Evolutionary conservation across 1,140 invertebrate genomes (phyloP).

Genomic region (Drosophila seguyi): DNA sequence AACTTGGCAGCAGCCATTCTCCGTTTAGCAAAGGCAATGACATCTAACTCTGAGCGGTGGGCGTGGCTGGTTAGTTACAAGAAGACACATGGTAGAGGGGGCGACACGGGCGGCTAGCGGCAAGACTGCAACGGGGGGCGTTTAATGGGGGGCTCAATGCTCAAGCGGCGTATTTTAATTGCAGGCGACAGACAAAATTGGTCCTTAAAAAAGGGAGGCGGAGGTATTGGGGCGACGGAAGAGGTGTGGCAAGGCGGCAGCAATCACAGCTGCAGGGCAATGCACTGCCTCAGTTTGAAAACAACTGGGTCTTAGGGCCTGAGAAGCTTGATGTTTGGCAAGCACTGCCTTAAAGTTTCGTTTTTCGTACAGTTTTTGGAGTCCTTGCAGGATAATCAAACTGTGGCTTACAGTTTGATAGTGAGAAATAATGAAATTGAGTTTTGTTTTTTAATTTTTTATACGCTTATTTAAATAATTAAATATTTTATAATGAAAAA

Average conservation of each 20-base stretch:
- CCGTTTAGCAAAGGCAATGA: conserved; percentile 29
- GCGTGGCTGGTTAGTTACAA: conserved; percentile 52
- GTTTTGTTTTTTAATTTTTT: not conserved
- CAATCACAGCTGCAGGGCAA: conserved; percentile 19
- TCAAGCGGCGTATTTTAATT: conserved; percentile 66
- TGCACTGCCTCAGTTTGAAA: conserved; percentile 16
- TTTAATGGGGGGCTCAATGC: conserved; percentile 41
- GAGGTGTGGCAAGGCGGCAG: not conserved
- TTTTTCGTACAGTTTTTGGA: not conserved
- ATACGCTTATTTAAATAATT: not conserved
- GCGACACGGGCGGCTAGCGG: conserved; percentile 14
- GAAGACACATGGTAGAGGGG: conserved; percentile 14
- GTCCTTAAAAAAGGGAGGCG: not conserved
- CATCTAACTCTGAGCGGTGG: conserved; percentile 55
- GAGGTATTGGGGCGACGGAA: not conserved
- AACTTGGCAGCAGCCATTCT: not conserved
- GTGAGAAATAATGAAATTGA: not conserved
- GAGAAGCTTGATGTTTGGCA: not conserved
- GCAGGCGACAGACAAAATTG: conserved; percentile 70
- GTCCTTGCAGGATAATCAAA: not conserved
- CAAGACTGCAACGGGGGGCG: conserved; percentile 8
- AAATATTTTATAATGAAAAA: not conserved
- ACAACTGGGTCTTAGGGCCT: not conserved
- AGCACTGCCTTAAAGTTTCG: not conserved
- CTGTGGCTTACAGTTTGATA: not conserved